Evolutionary conservation across 92 coral and sea anemone species (phyloP).

Genomic region (Scolanthus callimorphus): DNA sequence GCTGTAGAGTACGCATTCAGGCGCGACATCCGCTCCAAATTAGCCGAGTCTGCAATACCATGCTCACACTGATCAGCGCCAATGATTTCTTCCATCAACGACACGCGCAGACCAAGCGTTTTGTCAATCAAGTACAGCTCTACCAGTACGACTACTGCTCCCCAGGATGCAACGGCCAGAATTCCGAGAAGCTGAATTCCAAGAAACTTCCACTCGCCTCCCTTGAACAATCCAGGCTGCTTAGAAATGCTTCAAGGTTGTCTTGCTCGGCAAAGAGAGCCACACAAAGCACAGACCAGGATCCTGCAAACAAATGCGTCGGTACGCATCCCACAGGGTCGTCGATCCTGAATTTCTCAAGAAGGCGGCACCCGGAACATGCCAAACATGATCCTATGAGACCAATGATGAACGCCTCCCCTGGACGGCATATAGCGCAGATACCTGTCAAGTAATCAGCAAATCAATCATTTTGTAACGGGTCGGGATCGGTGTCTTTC

Average conservation of each 20-base stretch:
- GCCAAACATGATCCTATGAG: constrained; percentile 52
- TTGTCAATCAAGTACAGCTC: constrained; percentile 54
- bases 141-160: constrained; percentile 36
- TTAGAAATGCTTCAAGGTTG: constrained; percentile 21
- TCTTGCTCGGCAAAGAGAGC: constrained; percentile 53
- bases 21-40: too few relatives aligned
- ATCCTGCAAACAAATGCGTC: constrained; percentile 45
- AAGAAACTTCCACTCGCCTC: constrained; percentile 65
- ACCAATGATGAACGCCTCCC: constrained; percentile 68
- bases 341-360: constrained; percentile 46
- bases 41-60: too few relatives aligned
- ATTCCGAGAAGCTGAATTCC: constrained; percentile 53
- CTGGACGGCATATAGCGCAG: constrained; percentile 55
- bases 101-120: constrained; percentile 61
- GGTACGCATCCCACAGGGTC: constrained; percentile 76
- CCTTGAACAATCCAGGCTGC: constrained; percentile 73
- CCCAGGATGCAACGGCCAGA: constrained; percentile 42
- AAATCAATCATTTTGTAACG: background rate
- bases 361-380: constrained; percentile 45
- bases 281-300: constrained; percentile 59
- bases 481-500: too few relatives aligned
- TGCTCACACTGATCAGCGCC: constrained; percentile 74
- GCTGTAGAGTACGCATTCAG: too few relatives aligned
- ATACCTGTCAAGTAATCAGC: constrained; percentile 19
- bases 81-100: constrained; percentile 43